A percentile compares a stretch with the other conserved stretches of the same genome.
These are phyloP conservation scores for Leucophenga varia DNA, from an alignment of 1,140 invertebrate species.

Conservation along the genomic window DNA sequence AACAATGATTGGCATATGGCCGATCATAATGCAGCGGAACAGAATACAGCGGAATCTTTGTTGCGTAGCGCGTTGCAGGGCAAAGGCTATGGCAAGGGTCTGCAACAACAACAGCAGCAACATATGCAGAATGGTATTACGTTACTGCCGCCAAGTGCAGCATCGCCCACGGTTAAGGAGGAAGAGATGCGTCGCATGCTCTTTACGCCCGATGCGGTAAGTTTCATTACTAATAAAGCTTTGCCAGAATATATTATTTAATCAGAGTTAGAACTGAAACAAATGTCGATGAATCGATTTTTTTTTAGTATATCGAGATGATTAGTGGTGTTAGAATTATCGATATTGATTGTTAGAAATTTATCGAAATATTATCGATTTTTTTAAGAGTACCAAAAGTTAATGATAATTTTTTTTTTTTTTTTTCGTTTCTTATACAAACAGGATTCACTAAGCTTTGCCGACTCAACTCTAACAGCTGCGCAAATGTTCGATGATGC, in stretches of 20 bases:
- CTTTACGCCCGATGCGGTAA: constrained; percentile 46
- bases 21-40: constrained; percentile 67
- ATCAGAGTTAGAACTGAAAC: no score
- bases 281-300: no score
- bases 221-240: no score
- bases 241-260: neutral
- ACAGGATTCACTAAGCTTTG: constrained; percentile 42
- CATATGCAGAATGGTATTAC: constrained; percentile 61
- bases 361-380: no score
- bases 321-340: no score
- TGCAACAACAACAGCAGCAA: no score
- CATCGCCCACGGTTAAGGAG: constrained; percentile 56
- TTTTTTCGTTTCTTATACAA: neutral
- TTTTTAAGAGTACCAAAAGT: no score
- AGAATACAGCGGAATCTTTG: constrained; percentile 69
- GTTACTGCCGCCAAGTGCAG: constrained; percentile 23
- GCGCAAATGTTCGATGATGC: constrained; percentile 53
- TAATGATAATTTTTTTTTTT: neutral
- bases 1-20: constrained; percentile 80
- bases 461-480: constrained; percentile 44
- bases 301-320: no score
- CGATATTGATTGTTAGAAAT: neutral
- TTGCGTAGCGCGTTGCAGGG: constrained; percentile 79
- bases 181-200: constrained; percentile 57
- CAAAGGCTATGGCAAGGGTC: constrained; percentile 59